A percentile compares a stretch with the other conserved stretches of the same genome.
phyloP scores from a whole-genome alignment of 2,113 vertebrate species.

The Tragelaphus imberbis region DNA sequence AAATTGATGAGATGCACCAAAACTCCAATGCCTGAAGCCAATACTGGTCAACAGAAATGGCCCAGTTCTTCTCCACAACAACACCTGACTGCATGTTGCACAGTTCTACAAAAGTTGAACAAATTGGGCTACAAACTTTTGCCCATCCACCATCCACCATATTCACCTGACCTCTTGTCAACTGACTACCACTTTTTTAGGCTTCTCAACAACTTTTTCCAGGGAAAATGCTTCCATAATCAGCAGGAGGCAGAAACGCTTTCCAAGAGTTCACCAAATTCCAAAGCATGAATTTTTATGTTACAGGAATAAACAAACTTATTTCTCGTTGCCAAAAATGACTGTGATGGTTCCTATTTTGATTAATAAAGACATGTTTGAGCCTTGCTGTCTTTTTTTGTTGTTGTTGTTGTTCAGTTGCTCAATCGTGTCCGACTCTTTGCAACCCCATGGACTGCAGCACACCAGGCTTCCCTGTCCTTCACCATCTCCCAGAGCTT shows the following conservation, averaged over 20 bases:
- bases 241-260: background rate
- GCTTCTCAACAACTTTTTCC: background rate
- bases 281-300: background rate
- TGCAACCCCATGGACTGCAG: background rate
- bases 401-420: background rate
- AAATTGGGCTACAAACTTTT: background rate
- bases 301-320: background rate
- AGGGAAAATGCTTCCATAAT: background rate
- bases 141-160: background rate
- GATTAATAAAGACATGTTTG: background rate
- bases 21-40: background rate
- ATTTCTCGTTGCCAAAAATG: background rate
- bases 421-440: background rate
- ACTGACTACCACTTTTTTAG: background rate
- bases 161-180: background rate
- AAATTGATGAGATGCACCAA: background rate
- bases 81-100: background rate
- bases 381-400: background rate
- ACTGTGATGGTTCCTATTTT: background rate
- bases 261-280: background rate
- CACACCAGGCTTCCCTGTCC: background rate
- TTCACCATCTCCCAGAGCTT: background rate
- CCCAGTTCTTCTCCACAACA: background rate
- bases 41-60: background rate
- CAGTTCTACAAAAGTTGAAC: background rate